phyloP scores from a whole-genome alignment of 2,113 vertebrate genomes.

The Pyrgilauda ruficollis region DNA sequence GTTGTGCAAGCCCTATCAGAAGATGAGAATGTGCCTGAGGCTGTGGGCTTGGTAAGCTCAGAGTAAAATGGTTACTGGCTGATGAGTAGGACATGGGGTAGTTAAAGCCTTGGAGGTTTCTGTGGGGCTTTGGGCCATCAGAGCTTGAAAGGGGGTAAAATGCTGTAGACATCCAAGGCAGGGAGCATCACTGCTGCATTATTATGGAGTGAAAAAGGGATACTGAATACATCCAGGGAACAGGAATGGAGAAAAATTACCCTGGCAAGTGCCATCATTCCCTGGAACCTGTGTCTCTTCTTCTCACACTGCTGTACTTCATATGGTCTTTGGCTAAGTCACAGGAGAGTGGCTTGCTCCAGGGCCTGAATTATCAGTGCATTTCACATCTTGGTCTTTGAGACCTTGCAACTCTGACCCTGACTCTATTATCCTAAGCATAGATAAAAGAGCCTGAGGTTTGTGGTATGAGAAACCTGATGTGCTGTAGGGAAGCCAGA shows the following conservation, averaged over 20 bases:
- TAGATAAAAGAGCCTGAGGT: neutral
- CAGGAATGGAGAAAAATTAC: neutral
- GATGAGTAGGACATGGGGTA: neutral
- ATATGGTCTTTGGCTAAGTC: neutral
- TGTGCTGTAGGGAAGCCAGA: neutral
- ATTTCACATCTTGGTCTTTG: neutral
- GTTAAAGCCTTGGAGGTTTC: neutral
- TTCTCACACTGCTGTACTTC: neutral
- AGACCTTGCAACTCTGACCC: neutral
- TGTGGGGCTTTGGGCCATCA: neutral
- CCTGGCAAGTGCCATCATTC: neutral
- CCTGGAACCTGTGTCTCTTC: neutral
- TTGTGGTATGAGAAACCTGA: neutral
- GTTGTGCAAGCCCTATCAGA: conserved; percentile 33
- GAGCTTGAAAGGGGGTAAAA: neutral
- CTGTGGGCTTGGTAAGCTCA: neutral
- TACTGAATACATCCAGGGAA: neutral
- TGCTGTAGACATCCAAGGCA: neutral
- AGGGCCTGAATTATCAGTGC: neutral
- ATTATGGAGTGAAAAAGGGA: neutral
- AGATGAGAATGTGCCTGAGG: conserved; percentile 42
- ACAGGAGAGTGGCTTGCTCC: neutral
- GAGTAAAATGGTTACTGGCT: neutral
- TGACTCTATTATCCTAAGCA: neutral
- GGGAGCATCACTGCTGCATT: neutral